A percentile compares a stretch with the other conserved stretches of the same genome.
Conservation (phyloP, 2,797 vertebrate genomes). For the Morelia viridis region DNA sequence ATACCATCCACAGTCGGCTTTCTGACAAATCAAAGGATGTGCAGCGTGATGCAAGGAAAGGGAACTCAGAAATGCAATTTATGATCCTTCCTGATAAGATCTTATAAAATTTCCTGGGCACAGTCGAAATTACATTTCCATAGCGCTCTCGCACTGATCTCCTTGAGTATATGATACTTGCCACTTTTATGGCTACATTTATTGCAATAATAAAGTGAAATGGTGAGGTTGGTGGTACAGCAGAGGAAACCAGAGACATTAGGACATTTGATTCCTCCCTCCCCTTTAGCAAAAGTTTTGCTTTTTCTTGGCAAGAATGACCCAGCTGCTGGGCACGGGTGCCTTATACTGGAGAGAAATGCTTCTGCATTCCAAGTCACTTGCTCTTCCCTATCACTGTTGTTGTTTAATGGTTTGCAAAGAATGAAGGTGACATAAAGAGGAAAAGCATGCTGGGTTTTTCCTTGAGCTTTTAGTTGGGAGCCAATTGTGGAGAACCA, state of each 20-base stretch:
- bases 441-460: neutral
- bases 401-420: neutral
- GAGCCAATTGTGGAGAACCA: neutral
- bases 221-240: neutral
- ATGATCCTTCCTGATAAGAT: slow-evolving; percentile 70
- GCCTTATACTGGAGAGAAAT: neutral
- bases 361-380: neutral
- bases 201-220: slow-evolving; percentile 80
- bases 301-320: neutral
- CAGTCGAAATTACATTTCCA: slow-evolving; percentile 75
- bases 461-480: neutral
- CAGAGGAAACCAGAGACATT: neutral
- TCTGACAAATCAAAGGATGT: slow-evolving; percentile 26
- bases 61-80: slow-evolving; percentile 62
- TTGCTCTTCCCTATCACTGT: neutral
- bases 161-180: slow-evolving; percentile 55
- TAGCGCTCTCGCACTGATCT: slow-evolving; percentile 64
- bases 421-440: neutral
- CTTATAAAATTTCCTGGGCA: slow-evolving; percentile 72
- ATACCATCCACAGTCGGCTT: slow-evolving; percentile 32
- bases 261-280: neutral
- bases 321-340: neutral
- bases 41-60: neutral
- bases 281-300: neutral
- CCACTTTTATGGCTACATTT: slow-evolving; percentile 80